Evolutionary conservation across 2,888 invertebrate genomes (phyloP).

Genomic region (Pseudoips prasinana): DNA sequence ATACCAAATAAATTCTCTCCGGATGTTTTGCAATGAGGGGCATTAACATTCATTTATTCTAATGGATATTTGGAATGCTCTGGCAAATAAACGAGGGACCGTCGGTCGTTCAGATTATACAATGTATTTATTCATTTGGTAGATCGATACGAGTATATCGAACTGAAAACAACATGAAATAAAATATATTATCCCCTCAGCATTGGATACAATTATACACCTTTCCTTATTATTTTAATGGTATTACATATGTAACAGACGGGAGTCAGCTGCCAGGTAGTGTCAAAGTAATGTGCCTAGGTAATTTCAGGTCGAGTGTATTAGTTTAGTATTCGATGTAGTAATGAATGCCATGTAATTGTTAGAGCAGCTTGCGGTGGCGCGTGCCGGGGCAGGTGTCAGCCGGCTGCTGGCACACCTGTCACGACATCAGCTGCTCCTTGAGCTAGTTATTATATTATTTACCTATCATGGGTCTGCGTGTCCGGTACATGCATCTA

Average conservation of each 20-base stretch:
- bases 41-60: conserved; percentile 45
- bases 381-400: conserved; percentile 71
- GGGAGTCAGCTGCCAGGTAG: conserved; percentile 50
- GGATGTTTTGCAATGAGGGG: conserved; percentile 20
- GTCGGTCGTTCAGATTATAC: no score
- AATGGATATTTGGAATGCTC: conserved; percentile 33
- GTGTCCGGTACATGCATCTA: conserved; percentile 14
- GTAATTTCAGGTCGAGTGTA: conserved; percentile 48
- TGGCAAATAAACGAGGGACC: conserved; percentile 8
- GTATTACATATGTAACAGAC: conserved; percentile 33
- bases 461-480: conserved; percentile 32
- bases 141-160: no score
- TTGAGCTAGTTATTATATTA: conserved; percentile 56
- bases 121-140: no score
- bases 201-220: background rate
- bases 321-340: conserved; percentile 49
- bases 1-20: conserved; percentile 10
- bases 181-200: no score
- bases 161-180: no score
- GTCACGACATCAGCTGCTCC: conserved; percentile 73
- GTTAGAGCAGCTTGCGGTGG: conserved; percentile 73
- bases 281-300: conserved; percentile 29
- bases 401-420: conserved; percentile 77
- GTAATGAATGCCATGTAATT: conserved; percentile 54
- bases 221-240: conserved; percentile 5